Conservation (phyloP, 1,140 invertebrate genomes). For the Drosophila kohkoa region DNA sequence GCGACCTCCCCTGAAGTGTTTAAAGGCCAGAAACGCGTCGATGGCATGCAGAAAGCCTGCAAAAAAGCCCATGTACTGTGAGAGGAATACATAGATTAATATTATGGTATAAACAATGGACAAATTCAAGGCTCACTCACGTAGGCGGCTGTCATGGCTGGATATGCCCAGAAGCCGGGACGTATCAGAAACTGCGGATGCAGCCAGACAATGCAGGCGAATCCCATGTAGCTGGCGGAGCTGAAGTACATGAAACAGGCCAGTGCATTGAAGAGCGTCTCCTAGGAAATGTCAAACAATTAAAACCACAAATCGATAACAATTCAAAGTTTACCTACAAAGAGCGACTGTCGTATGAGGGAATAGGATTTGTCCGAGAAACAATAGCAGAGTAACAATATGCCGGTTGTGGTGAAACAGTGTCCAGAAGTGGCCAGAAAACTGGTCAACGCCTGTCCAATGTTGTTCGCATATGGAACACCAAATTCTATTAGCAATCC, state of each 20-base stretch:
- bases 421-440: conserved; percentile 91
- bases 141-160: conserved; percentile 93
- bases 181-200: conserved; percentile 87
- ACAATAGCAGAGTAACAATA: conserved; percentile 90
- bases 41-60: conserved; percentile 90
- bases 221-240: conserved; percentile 90
- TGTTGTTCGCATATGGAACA: conserved; percentile 87
- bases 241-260: conserved; percentile 91
- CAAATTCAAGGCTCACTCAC: conserved; percentile 86
- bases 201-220: conserved; percentile 90
- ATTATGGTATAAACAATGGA: neutral
- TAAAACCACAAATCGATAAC: neutral
- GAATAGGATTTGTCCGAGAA: conserved; percentile 91
- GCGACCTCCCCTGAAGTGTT: conserved; percentile 87
- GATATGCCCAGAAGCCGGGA: conserved; percentile 89
- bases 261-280: conserved; percentile 90
- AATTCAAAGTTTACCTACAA: conserved; percentile 87
- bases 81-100: conserved; percentile 71
- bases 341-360: conserved; percentile 90
- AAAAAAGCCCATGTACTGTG: conserved; percentile 90
- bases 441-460: conserved; percentile 90
- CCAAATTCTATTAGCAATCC: conserved; percentile 91
- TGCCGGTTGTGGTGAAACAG: conserved; percentile 89
- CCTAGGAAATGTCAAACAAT: conserved; percentile 85
- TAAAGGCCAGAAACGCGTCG: conserved; percentile 90